Percentiles rank a stretch among this genome's conserved stretches.
Conservation (phyloP, 1,140 invertebrate genomes). For the Subanguina moxae region DNA sequence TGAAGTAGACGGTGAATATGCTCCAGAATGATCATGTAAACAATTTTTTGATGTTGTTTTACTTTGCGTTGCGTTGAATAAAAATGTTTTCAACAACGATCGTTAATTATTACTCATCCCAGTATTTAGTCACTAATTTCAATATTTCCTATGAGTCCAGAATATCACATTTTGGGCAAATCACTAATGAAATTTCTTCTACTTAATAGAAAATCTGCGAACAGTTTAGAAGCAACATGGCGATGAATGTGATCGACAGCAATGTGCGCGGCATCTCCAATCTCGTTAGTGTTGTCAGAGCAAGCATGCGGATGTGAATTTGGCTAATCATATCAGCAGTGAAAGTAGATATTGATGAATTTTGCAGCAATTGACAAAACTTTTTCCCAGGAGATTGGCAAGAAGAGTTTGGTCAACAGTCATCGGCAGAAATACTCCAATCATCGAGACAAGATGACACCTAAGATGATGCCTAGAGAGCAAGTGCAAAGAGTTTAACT, state of each 20-base stretch:
- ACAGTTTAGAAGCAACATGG: constrained; percentile 32
- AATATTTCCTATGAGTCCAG: too few relatives aligned
- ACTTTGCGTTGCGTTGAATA: too few relatives aligned
- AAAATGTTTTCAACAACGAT: too few relatives aligned
- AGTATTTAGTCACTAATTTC: too few relatives aligned
- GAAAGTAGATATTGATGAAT: constrained; percentile 35
- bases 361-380: too few relatives aligned
- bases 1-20: too few relatives aligned
- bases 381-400: constrained; percentile 54
- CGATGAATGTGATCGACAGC: constrained; percentile 54
- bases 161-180: too few relatives aligned
- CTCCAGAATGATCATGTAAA: too few relatives aligned
- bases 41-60: too few relatives aligned
- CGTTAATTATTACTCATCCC: too few relatives aligned
- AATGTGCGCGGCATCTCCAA: constrained; percentile 57
- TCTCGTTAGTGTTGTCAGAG: constrained; percentile 52
- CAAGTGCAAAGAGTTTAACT: neutral
- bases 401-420: constrained; percentile 52
- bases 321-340: constrained; percentile 57
- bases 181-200: too few relatives aligned
- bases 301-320: constrained; percentile 56
- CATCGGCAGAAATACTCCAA: constrained; percentile 47
- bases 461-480: constrained; percentile 15
- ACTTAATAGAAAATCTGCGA: neutral
- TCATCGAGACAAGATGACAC: constrained; percentile 44